Evolutionary conservation across 2,113 vertebrate genomes (phyloP), one percentile per base, ranked within the genome.

Genomic region (Embiotoca jacksoni): DNA sequence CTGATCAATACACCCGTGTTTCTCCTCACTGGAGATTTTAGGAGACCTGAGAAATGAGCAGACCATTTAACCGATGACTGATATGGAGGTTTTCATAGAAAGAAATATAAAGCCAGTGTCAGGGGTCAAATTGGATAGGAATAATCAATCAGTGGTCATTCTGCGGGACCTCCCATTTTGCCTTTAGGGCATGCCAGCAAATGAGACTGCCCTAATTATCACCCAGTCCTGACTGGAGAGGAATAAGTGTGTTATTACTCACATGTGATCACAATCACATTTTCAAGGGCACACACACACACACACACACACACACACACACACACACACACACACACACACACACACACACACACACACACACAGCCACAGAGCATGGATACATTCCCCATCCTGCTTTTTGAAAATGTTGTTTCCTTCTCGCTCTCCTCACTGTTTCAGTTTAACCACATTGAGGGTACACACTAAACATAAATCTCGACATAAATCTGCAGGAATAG

Each of bases 71-170:
- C 44, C 64, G 68, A 77, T 71, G 55, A 69, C 75, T 50, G 10
- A 35, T 36, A 30, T 36, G 10, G 1, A 65, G 47, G 15, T 62
- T 75, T 37, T 72, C 23, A 16, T 0, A 10, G 60, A 47, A 70
- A 74, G 23, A 72, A 58, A 55, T 36, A 71, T 65, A 15, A 75
- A 75, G 69, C 52, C 80, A 85, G 16, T 80, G 83, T 86, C 72
- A 88, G 61, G 53, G 78, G 68, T 86, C 80, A 88, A 80, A 71
- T 32, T 23, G 44, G 49, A 79, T 47, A 54, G 53, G 37, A 77
- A 77, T 9, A 81, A 84, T 87, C 72, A 65, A 80, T 74, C 1
- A 49, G 49, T 55, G 54, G 33, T 59, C 54, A 52, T 46, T 54
- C 58, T 60, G 13, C 30, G 31, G 49, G 32, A 76, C 62, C 30